Evolutionary conservation across 35 echinoderm and acorn worm species (phyloP), one percentile per base, ranked within the genome.

Genomic region (Anneissia japonica): DNA sequence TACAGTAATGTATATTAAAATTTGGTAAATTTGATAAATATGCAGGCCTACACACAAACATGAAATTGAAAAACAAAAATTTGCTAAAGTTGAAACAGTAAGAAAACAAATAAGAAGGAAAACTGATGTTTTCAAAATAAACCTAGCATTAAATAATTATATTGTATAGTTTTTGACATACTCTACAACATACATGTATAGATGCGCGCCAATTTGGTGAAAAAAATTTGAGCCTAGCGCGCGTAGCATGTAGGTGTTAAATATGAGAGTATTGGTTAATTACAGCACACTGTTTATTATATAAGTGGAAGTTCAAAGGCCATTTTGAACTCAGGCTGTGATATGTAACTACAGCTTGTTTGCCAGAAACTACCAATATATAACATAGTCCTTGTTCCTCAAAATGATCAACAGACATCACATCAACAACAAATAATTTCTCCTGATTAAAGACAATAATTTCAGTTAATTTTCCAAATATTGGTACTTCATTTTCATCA

Each of bases 231-330:
- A 74, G 32, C 26, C n/a, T 5, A 3, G n/a, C 72, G n/a, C 32
- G 35, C 10, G 56, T 9, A 77, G 28, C 76, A 33, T 78, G 79
- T 32, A 40, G 85, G 79, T 87, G 75, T 79, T 45, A 87, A 28
- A 76, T 38, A 39, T 87, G 76, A 32, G 86, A 80, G 31, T 34
- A 87, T 32, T 51, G 79, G 40, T 87, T 87, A 36, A 87, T 80
- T 6, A 87, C 86, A 79, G 39, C 34, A 1, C 10, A 31, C 30
- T 33, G 30, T 41, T 75, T 75, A 21, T 76, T n/a, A 77, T 86
- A 30, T 26, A 34, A 3, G 10, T 86, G 73, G 36, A 79, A 19
- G 79, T 76, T 79, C 36, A 79, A 45, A 11, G 74, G 74, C 85
- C 85, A 77, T 46, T 79, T 87, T 14, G 85, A 87, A 78, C 77